Evolutionary conservation across 2,797 vertebrate species (phyloP).

Genomic region (Myripristis murdjan): DNA sequence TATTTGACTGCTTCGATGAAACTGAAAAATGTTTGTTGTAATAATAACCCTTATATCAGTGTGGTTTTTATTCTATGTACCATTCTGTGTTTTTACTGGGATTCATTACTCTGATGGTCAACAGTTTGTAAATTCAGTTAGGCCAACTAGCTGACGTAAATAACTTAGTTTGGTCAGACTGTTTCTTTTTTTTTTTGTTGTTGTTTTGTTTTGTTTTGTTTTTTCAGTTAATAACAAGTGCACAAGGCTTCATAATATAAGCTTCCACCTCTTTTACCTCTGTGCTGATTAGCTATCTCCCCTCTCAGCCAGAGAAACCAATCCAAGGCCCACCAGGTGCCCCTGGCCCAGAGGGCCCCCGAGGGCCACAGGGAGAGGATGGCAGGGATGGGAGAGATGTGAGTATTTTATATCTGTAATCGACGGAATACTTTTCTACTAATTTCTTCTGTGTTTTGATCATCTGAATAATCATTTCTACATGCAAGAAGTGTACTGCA

Average conservation of each 20-base stretch:
- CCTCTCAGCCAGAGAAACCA: constrained; percentile 83
- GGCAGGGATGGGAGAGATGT: constrained; percentile 88
- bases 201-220: no score
- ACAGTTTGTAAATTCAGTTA: no score
- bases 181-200: no score
- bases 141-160: no score
- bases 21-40: no score
- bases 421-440: neutral
- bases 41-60: constrained; percentile 2
- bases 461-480: neutral
- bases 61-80: neutral
- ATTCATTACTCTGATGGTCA: no score
- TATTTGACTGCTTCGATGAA: no score
- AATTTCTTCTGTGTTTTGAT: neutral
- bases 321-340: constrained; percentile 84
- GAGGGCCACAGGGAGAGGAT: constrained; percentile 82
- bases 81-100: no score
- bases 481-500: neutral
- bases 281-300: constrained; percentile 42
- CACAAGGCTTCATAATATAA: no score
- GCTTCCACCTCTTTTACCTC: no score
- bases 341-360: constrained; percentile 81
- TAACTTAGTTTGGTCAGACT: no score
- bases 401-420: constrained; percentile 47
- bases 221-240: no score